Evolutionary conservation across 2,888 invertebrate species (phyloP).

Genomic region (Adelphocoris suturalis): DNA sequence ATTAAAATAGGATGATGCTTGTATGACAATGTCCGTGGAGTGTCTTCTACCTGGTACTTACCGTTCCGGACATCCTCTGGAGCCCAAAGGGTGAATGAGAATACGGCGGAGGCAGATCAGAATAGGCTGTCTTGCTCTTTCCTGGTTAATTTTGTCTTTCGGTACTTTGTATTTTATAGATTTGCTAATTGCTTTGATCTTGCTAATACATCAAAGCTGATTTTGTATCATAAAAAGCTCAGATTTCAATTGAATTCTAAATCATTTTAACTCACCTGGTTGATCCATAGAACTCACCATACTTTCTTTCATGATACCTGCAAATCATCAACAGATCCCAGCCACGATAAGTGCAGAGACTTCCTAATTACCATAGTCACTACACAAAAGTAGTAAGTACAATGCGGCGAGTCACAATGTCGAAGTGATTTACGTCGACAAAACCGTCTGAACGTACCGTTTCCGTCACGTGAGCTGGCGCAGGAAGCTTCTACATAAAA

Average conservation of each 20-base stretch:
- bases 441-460: conserved; percentile 35
- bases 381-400: conserved; percentile 21
- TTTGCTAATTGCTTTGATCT: no score
- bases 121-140: no score
- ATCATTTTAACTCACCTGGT: neutral
- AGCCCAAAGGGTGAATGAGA: no score
- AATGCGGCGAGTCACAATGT: conserved; percentile 20
- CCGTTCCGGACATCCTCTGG: no score
- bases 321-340: neutral
- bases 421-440: conserved; percentile 40
- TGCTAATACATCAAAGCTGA: no score
- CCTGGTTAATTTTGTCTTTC: no score
- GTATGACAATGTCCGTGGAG: no score
- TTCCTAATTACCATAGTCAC: conserved; percentile 13
- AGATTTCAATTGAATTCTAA: neutral
- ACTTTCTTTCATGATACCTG: neutral
- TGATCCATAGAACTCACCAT: neutral
- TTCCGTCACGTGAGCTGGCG: conserved; percentile 34
- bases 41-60: no score
- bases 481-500: conserved; percentile 41
- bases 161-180: no score
- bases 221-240: no score
- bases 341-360: neutral
- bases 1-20: no score
- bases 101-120: no score